Percentiles rank a stretch among this genome's conserved stretches.
Conservation (phyloP, 2,797 vertebrate genomes). For the Danio aesculapii region DNA sequence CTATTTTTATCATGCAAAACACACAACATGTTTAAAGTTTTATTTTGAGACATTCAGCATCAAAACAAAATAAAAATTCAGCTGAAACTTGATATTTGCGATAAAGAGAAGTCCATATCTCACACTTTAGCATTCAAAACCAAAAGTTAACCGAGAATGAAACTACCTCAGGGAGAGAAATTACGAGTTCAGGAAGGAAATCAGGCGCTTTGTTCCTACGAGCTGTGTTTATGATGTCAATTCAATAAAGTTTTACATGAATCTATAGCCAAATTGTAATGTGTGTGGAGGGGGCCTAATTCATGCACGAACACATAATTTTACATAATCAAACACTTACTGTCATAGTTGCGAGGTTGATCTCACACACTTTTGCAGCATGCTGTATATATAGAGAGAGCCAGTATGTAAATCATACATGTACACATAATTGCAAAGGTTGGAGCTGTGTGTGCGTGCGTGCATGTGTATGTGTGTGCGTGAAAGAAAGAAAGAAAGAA, state of each 20-base stretch:
- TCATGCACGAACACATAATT: conserved; percentile 33
- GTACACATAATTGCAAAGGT: conserved; percentile 72
- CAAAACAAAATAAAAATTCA: background rate
- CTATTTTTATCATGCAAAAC: background rate
- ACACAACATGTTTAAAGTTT: too few relatives aligned
- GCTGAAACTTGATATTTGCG: background rate
- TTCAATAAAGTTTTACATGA: conserved; percentile 50
- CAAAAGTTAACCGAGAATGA: conserved; percentile 36
- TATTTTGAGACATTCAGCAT: background rate
- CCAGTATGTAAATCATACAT: conserved; percentile 73
- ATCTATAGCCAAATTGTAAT: conserved; percentile 40
- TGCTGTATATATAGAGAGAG: conserved; percentile 54
- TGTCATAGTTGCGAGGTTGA: conserved; percentile 39
- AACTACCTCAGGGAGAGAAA: conserved; percentile 34
- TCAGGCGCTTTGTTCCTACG: conserved; percentile 21
- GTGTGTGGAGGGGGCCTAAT: background rate
- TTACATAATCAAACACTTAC: conserved; percentile 39
- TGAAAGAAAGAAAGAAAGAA: conserved; percentile 55
- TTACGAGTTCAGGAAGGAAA: background rate
- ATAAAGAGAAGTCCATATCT: background rate
- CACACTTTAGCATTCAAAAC: background rate
- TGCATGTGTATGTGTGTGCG: conserved; percentile 45
- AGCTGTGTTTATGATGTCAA: conserved; percentile 32
- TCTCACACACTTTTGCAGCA: conserved; percentile 39
- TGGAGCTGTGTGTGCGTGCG: conserved; percentile 52